Percentiles rank a stretch among this genome's conserved stretches.
These are phyloP conservation scores for Abrostola tripartita DNA, from an alignment of 2,888 invertebrate genomes.

Conservation along the genomic window DNA sequence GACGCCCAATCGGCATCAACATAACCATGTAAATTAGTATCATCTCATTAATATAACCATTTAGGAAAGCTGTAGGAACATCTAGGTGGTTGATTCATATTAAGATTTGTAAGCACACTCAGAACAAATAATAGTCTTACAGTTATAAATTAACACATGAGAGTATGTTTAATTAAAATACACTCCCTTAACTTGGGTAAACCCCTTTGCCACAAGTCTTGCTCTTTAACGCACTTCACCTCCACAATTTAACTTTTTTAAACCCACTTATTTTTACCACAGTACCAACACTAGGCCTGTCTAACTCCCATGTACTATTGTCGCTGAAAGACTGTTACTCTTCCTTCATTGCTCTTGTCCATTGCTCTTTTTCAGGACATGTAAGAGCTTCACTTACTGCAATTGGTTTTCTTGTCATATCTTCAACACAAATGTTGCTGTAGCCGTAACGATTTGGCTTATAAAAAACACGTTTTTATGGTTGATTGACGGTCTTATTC, in stretches of 20 bases:
- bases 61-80: too few relatives aligned
- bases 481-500: neutral
- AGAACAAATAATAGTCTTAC: too few relatives aligned
- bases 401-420: too few relatives aligned
- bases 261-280: neutral
- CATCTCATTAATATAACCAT: too few relatives aligned
- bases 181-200: neutral
- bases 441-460: neutral
- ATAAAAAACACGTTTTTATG: neutral
- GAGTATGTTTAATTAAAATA: too few relatives aligned
- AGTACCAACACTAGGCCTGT: neutral
- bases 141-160: too few relatives aligned
- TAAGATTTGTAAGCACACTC: too few relatives aligned
- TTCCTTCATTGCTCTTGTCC: neutral
- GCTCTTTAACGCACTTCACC: neutral
- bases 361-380: neutral
- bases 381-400: neutral
- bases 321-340: neutral
- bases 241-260: neutral
- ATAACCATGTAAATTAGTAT: too few relatives aligned
- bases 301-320: neutral
- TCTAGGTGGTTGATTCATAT: too few relatives aligned
- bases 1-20: too few relatives aligned
- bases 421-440: neutral
- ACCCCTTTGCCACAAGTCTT: neutral